Evolutionary conservation across 2,797 vertebrate genomes (phyloP).

Genomic region (Epinephelus awoara): DNA sequence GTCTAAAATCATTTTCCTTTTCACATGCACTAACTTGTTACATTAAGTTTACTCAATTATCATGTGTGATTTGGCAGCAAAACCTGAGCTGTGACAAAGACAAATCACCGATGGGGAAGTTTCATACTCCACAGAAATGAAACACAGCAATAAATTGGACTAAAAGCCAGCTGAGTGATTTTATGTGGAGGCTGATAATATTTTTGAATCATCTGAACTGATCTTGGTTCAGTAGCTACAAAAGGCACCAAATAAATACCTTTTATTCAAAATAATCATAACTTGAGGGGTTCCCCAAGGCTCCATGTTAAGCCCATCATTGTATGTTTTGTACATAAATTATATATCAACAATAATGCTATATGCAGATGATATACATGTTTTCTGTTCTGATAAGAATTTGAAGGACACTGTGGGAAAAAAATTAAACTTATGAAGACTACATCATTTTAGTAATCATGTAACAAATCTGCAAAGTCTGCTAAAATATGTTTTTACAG

Average conservation of each 20-base stretch:
- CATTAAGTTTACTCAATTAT: not conserved
- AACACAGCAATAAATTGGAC: not conserved
- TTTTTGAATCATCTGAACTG: not conserved
- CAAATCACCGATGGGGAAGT: not conserved
- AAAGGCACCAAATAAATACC: no score
- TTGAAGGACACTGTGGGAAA: no score
- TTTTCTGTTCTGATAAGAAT: not conserved
- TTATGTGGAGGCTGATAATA: no score
- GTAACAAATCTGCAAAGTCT: not conserved
- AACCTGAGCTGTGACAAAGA: no score
- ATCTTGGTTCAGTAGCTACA: not conserved
- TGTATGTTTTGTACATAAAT: not conserved
- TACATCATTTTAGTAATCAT: not conserved
- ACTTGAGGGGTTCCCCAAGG: slow-evolving; percentile 4
- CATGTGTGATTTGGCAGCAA: not conserved
- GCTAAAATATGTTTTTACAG: not conserved
- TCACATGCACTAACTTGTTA: not conserved
- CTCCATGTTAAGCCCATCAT: not conserved
- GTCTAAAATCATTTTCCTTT: not conserved
- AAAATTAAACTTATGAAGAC: not conserved
- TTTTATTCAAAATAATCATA: no score
- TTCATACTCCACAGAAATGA: not conserved
- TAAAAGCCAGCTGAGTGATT: not conserved
- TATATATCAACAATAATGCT: not conserved
- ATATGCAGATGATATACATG: not conserved